phyloP scores from a whole-genome alignment of 2,113 vertebrate genomes.

The Lucifuga dentata region DNA sequence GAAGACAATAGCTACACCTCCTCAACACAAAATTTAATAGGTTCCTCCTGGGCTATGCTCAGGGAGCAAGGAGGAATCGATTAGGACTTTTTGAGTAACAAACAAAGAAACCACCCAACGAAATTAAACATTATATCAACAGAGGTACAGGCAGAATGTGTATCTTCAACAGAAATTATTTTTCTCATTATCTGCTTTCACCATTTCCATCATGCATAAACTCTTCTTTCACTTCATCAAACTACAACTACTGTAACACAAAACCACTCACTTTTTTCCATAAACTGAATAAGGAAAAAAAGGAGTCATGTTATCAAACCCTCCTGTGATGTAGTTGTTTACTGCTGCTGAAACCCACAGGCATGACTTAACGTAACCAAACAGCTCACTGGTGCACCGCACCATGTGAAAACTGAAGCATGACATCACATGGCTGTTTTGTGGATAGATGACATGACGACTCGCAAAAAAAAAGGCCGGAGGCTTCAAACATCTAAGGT shows the following conservation, averaged over 20 bases:
- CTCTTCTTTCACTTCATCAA: background rate
- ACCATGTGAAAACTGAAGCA: slow-evolving; percentile 1
- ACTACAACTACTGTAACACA: background rate
- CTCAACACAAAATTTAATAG: too few species aligned
- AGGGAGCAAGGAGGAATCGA: too few species aligned
- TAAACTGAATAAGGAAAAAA: background rate
- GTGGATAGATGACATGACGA: background rate
- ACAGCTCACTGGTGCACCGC: background rate
- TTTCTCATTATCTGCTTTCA: too few species aligned
- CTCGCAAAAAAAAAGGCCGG: slow-evolving; percentile 1
- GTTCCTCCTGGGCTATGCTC: too few species aligned
- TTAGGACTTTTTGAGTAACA: too few species aligned
- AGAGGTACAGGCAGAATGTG: too few species aligned
- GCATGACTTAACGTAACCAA: slow-evolving; percentile 1
- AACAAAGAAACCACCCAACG: too few species aligned
- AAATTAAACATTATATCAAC: too few species aligned
- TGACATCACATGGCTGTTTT: slow-evolving; percentile 12
- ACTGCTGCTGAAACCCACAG: slow-evolving; percentile 8
- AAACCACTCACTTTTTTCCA: background rate
- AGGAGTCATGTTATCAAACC: background rate
- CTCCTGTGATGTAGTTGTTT: background rate
- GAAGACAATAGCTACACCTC: too few species aligned
- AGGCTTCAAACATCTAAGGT: slow-evolving; percentile 1
- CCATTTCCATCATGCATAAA: too few species aligned
- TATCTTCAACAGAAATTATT: too few species aligned